Evolutionary conservation across 2,797 vertebrate species (phyloP).

Genomic region (Cirrhinus mrigala): DNA sequence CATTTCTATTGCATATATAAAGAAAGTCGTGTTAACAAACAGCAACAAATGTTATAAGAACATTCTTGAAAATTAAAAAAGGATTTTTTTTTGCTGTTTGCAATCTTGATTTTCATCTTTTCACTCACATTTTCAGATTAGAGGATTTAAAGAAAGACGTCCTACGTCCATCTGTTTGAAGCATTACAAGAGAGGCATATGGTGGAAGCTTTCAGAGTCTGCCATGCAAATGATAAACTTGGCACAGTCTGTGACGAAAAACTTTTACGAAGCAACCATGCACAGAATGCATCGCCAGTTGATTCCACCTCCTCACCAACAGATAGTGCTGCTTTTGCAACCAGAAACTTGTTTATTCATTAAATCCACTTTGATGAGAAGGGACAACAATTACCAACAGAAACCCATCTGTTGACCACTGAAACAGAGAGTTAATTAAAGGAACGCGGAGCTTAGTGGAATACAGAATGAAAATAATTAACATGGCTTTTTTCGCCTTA

Average conservation of each 20-base stretch:
- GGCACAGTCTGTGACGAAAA: slow-evolving; percentile 22
- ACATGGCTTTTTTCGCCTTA: slow-evolving; percentile 63
- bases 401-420: slow-evolving; percentile 75
- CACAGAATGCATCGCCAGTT: slow-evolving; percentile 15
- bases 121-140: neutral
- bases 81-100: neutral
- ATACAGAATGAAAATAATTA: slow-evolving; percentile 72
- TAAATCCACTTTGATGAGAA: slow-evolving; percentile 66
- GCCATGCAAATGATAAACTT: slow-evolving; percentile 39
- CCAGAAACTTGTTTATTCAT: slow-evolving; percentile 63
- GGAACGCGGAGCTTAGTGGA: slow-evolving; percentile 72
- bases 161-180: slow-evolving; percentile 36
- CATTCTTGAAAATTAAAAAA: neutral
- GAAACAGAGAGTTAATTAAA: slow-evolving; percentile 78
- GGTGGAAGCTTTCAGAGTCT: slow-evolving; percentile 35
- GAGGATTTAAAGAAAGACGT: slow-evolving; percentile 8
- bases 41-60: neutral
- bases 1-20: neutral
- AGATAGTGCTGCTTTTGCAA: slow-evolving; percentile 58
- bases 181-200: slow-evolving; percentile 46
- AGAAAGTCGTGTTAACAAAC: neutral
- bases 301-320: slow-evolving; percentile 21
- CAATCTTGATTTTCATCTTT: neutral
- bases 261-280: slow-evolving; percentile 3
- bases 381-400: slow-evolving; percentile 65